phyloP scores from a whole-genome alignment of 1,140 invertebrate species.

The Tetramorium parvispinum region DNA sequence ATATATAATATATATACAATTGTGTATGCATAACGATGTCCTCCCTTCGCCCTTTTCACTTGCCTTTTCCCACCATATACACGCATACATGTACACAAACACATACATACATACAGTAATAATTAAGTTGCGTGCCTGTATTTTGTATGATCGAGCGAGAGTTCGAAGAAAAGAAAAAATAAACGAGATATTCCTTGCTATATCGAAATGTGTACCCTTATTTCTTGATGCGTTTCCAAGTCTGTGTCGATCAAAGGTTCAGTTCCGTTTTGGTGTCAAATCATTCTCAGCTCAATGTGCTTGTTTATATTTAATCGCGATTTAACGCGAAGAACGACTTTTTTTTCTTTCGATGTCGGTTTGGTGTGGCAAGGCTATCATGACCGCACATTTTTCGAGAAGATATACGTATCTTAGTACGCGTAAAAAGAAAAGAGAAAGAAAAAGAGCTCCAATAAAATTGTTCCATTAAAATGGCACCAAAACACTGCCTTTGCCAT shows the following conservation, averaged over 20 bases:
- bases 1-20: slow-evolving; percentile 19
- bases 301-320: slow-evolving; percentile 84
- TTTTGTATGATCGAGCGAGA: slow-evolving; percentile 85
- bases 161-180: slow-evolving; percentile 80
- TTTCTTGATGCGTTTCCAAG: slow-evolving; percentile 86
- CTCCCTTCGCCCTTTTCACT: slow-evolving; percentile 60
- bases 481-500: slow-evolving; percentile 90
- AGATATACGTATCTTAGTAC: slow-evolving; percentile 24
- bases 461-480: slow-evolving; percentile 86
- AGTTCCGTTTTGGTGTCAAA: slow-evolving; percentile 88
- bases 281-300: slow-evolving; percentile 86
- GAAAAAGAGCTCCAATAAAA: slow-evolving; percentile 70
- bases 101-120: slow-evolving; percentile 70
- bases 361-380: slow-evolving; percentile 87
- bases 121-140: slow-evolving; percentile 85
- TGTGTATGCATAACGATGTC: slow-evolving; percentile 46
- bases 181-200: slow-evolving; percentile 85
- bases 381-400: slow-evolving; percentile 81
- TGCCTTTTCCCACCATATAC: slow-evolving; percentile 26
- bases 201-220: slow-evolving; percentile 84
- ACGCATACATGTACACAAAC: neutral
- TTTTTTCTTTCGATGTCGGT: slow-evolving; percentile 81
- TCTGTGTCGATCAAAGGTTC: slow-evolving; percentile 86
- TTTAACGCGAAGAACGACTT: slow-evolving; percentile 55
- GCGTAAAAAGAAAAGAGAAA: slow-evolving; percentile 50